Evolutionary conservation across 2,888 invertebrate species (phyloP).

Genomic region (Metalampra italica): DNA sequence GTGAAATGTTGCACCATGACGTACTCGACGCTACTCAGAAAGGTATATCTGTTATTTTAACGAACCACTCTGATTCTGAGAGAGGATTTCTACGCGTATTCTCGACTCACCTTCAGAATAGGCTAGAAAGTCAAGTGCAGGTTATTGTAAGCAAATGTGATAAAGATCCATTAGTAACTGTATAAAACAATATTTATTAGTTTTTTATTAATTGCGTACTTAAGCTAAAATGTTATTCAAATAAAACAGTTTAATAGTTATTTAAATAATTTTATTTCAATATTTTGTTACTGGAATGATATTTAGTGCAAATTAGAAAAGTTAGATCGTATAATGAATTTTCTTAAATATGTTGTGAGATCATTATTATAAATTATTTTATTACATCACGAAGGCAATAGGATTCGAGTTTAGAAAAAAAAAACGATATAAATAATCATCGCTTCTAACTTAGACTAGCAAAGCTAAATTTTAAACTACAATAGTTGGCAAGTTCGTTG

Average conservation of each 20-base stretch:
- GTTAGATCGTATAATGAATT: constrained; percentile 9
- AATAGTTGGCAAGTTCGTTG: constrained; percentile 69
- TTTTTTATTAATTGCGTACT: too few species aligned
- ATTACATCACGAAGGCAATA: constrained; percentile 14
- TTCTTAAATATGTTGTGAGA: constrained; percentile 52
- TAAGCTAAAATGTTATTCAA: constrained; percentile 2
- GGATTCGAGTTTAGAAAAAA: constrained; percentile 10
- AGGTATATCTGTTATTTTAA: constrained; percentile 89
- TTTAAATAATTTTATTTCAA: constrained; percentile 21
- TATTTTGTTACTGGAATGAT: constrained; percentile 14
- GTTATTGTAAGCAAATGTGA: constrained; percentile 85
- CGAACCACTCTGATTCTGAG: constrained; percentile 96
- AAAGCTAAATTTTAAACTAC: constrained; percentile 27
- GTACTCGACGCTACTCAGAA: constrained; percentile 90
- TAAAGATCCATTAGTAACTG: constrained; percentile 86
- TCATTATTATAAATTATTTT: constrained; percentile 48
- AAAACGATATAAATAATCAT: constrained; percentile 4
- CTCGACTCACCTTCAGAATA: constrained; percentile 42
- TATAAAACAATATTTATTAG: constrained; percentile 53
- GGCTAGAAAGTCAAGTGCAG: constrained; percentile 72
- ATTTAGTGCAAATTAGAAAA: constrained; percentile 15
- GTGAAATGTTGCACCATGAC: constrained; percentile 98
- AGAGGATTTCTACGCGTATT: constrained; percentile 88
- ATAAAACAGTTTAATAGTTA: constrained; percentile 13
- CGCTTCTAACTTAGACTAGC: constrained; percentile 25